Conservation (phyloP, 1,140 invertebrate genomes). For the Leptestheria dahalacensis region DNA sequence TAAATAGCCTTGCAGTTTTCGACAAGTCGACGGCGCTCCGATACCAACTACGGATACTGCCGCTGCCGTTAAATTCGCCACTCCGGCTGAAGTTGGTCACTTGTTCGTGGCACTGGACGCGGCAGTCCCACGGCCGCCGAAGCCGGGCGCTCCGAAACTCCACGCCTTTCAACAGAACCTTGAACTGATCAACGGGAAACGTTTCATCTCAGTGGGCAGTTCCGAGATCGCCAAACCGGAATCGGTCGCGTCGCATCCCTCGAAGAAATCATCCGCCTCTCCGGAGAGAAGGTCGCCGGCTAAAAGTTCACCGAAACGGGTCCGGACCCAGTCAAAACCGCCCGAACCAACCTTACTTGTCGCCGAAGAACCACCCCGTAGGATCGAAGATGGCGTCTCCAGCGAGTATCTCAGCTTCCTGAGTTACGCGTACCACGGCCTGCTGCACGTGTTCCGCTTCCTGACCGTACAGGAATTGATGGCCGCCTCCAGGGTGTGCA, state of each 20-base stretch:
- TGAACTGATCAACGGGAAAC: conserved; percentile 12
- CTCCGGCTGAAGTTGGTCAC: background rate
- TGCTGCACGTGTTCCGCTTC: conserved; percentile 57
- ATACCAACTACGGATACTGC: too few relatives aligned
- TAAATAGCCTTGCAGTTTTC: too few relatives aligned
- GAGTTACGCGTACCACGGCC: conserved; percentile 41
- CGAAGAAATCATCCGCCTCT: background rate
- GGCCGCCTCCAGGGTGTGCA: conserved; percentile 52
- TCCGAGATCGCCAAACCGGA: background rate
- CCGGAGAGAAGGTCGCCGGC: background rate
- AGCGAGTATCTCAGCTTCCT: conserved; percentile 19
- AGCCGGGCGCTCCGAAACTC: background rate
- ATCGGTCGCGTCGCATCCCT: background rate
- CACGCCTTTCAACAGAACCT: background rate
- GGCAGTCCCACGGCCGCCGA: background rate
- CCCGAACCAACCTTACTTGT: background rate
- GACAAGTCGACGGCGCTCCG: too few relatives aligned
- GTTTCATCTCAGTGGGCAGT: conserved; percentile 10
- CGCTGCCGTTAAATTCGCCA: too few relatives aligned
- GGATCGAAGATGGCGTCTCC: background rate
- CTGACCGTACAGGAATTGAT: conserved; percentile 59
- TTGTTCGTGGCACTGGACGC: background rate
- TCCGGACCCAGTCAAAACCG: background rate
- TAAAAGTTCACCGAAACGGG: background rate
- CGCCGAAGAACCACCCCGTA: background rate